Evolutionary conservation across 2,888 invertebrate species (phyloP).

Genomic region (Petrolisthes cinctipes): DNA sequence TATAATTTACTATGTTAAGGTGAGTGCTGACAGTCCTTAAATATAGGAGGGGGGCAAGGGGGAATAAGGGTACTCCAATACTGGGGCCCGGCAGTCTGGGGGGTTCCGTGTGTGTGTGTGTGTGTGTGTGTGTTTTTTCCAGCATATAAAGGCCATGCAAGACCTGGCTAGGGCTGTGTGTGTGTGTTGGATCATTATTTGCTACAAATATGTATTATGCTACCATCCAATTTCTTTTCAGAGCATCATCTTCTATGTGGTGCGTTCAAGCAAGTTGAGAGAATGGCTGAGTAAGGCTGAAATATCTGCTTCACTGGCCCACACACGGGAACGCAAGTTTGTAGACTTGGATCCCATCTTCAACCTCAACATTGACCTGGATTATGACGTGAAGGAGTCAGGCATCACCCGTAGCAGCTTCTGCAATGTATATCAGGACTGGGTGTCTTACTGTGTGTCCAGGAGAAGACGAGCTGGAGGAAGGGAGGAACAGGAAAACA

Average conservation of each 20-base stretch:
- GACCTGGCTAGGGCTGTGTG: background rate
- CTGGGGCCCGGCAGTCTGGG: no score
- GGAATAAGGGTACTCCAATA: constrained; percentile 3
- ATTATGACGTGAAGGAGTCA: constrained; percentile 90
- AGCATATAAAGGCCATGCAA: no score
- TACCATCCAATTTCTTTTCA: constrained; percentile 70
- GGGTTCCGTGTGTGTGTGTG: no score
- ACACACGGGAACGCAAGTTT: constrained; percentile 85
- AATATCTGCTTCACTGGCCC: constrained; percentile 83
- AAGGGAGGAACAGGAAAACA: constrained; percentile 21
- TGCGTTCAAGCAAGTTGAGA: constrained; percentile 87
- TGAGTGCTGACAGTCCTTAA: constrained; percentile 69
- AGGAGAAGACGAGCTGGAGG: constrained; percentile 40
- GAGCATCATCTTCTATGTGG: constrained; percentile 97
- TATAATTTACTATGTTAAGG: constrained; percentile 97
- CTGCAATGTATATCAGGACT: constrained; percentile 88
- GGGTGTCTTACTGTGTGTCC: constrained; percentile 89
- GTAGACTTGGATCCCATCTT: constrained; percentile 97
- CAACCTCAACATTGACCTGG: constrained; percentile 95
- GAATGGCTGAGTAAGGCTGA: constrained; percentile 88
- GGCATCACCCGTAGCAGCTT: constrained; percentile 93
- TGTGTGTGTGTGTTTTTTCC: no score
- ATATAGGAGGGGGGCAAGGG: background rate
- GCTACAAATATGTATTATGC: no score
- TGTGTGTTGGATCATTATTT: background rate